A percentile compares a stretch with the other conserved stretches of the same genome.
These are phyloP conservation scores for Zaprionus vittiger DNA, from an alignment of 1,140 invertebrate genomes.

Conservation along the genomic window DNA sequence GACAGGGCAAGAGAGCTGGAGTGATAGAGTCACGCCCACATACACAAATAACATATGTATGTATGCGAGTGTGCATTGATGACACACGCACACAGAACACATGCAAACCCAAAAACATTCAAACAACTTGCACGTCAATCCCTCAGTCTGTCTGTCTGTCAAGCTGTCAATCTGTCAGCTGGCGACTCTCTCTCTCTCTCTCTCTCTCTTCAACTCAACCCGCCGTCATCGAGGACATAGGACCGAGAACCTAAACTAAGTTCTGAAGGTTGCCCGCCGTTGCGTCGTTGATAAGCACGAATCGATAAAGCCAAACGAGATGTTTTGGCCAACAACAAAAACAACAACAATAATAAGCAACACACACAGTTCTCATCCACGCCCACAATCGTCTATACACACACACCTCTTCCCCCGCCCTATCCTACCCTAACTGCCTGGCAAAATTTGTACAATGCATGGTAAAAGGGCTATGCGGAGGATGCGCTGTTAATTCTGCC, in stretches of 20 bases:
- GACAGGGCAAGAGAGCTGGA: not conserved
- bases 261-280: conserved; percentile 42
- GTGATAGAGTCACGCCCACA: conserved; percentile 26
- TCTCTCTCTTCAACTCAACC: conserved; percentile 34
- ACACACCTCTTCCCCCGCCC: not conserved
- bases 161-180: conserved; percentile 32
- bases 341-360: conserved; percentile 29
- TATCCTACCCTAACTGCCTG: conserved; percentile 12
- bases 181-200: conserved; percentile 40
- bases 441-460: conserved; percentile 54
- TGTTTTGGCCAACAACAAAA: conserved; percentile 36
- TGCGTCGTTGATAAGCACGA: conserved; percentile 57
- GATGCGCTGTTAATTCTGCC: conserved; percentile 24
- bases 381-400: conserved; percentile 14
- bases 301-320: conserved; percentile 62
- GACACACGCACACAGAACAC: conserved; percentile 16
- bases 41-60: conserved; percentile 15
- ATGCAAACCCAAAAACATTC: conserved; percentile 52
- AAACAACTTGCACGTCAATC: conserved; percentile 53
- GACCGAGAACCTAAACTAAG: not conserved
- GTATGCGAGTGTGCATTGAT: not conserved
- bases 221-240: conserved; percentile 10
- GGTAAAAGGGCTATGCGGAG: conserved; percentile 41
- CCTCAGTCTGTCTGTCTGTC: conserved; percentile 34
- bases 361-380: conserved; percentile 12